phyloP scores from a whole-genome alignment of 2,888 invertebrate genomes.

The Alloplasta piceator region DNA sequence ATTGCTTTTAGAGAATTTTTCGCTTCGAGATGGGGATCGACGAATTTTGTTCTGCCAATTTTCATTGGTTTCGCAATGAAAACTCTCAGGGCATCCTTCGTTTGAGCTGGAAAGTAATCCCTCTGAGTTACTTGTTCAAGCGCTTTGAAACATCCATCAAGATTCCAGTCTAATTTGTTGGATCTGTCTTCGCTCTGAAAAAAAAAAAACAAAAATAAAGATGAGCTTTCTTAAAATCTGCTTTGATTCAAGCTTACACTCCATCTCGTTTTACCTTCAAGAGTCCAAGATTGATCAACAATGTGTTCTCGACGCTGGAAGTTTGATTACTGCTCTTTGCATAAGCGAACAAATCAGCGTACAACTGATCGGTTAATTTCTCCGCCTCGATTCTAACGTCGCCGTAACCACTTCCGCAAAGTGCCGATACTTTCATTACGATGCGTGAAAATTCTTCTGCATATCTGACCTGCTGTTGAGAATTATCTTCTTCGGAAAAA shows the following conservation, averaged over 20 bases:
- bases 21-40: conserved; percentile 77
- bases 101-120: conserved; percentile 84
- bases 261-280: conserved; percentile 86
- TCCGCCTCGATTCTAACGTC: conserved; percentile 84
- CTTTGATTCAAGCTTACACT: background rate
- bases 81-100: conserved; percentile 84
- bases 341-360: conserved; percentile 84
- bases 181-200: conserved; percentile 89
- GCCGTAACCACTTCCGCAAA: conserved; percentile 85
- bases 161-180: conserved; percentile 86
- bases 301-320: conserved; percentile 86
- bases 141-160: conserved; percentile 86
- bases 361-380: conserved; percentile 84
- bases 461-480: conserved; percentile 67
- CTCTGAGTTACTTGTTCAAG: conserved; percentile 85
- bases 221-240: background rate
- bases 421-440: conserved; percentile 85
- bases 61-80: conserved; percentile 84
- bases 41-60: conserved; percentile 70
- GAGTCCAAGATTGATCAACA: conserved; percentile 88
- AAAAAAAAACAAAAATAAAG: conserved; percentile 23
- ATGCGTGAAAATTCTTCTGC: conserved; percentile 82
- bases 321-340: conserved; percentile 83
- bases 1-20: conserved; percentile 77
- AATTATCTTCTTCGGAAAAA: conserved; percentile 63